Percentiles rank a stretch among this genome's conserved stretches.
Conservation (phyloP, 2,113 vertebrate species). For the Platichthys flesus region DNA sequence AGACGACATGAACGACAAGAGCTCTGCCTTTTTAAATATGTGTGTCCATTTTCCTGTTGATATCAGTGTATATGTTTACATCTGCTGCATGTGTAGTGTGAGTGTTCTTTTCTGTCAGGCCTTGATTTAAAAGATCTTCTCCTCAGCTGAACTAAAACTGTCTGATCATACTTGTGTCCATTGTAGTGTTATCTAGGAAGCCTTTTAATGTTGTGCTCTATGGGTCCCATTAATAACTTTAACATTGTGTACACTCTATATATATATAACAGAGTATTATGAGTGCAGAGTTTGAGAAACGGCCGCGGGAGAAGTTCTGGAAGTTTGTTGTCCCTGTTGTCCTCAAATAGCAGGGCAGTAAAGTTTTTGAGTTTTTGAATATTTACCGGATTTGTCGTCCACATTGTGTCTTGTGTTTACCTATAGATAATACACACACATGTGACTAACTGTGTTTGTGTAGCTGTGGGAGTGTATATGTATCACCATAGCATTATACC, state of each 20-base stretch:
- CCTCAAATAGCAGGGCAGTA: not conserved
- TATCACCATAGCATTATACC: too few species aligned
- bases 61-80: not conserved
- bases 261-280: not conserved
- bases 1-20: not conserved
- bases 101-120: too few species aligned
- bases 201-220: not conserved
- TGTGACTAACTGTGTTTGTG: constrained; percentile 16
- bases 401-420: not conserved
- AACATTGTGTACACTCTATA: not conserved
- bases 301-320: not conserved
- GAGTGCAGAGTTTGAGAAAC: not conserved
- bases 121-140: not conserved
- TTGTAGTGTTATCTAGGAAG: not conserved
- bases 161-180: too few species aligned
- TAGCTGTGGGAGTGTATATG: not conserved
- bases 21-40: too few species aligned
- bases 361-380: not conserved
- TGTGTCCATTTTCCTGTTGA: too few species aligned
- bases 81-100: too few species aligned
- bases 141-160: not conserved
- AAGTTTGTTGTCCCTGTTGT: not conserved
- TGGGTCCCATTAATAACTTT: not conserved
- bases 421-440: not conserved
- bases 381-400: not conserved